Evolutionary conservation across 2,797 vertebrate species (phyloP).

Genomic region (Cossypha heuglini): DNA sequence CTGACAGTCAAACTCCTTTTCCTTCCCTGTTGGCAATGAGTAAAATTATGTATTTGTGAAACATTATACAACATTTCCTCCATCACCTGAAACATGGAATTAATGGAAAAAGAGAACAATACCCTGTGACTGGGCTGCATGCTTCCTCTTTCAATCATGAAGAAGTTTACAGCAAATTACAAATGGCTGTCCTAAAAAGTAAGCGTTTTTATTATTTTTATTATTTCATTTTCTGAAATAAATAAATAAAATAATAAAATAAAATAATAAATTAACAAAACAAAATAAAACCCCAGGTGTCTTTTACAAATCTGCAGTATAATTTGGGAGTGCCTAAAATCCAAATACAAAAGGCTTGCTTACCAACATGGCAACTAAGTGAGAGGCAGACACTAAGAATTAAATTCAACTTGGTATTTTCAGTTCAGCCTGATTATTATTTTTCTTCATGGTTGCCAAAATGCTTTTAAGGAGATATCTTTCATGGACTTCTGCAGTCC

Average conservation of each 20-base stretch:
- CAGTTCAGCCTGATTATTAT: not conserved
- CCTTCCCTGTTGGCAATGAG: slow-evolving; percentile 37
- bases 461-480: not conserved
- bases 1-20: slow-evolving; percentile 61
- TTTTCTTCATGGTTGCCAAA: not conserved
- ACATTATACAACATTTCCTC: slow-evolving; percentile 63
- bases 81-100: slow-evolving; percentile 53
- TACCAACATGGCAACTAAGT: not conserved
- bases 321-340: not conserved
- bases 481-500: not conserved
- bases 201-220: not conserved
- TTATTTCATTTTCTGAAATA: not conserved
- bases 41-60: slow-evolving; percentile 43
- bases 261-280: not conserved
- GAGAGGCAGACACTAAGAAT: not conserved
- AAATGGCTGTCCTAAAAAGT: not conserved
- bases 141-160: slow-evolving; percentile 48
- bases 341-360: not conserved
- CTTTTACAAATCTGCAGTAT: not conserved
- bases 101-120: slow-evolving; percentile 51
- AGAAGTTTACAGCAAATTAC: slow-evolving; percentile 23
- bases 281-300: not conserved
- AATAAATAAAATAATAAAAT: not conserved
- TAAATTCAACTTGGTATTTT: not conserved
- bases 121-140: slow-evolving; percentile 29